Base-by-base conservation (phyloP, 2,113 vertebrate species). In the Butorides virescens region DNA sequence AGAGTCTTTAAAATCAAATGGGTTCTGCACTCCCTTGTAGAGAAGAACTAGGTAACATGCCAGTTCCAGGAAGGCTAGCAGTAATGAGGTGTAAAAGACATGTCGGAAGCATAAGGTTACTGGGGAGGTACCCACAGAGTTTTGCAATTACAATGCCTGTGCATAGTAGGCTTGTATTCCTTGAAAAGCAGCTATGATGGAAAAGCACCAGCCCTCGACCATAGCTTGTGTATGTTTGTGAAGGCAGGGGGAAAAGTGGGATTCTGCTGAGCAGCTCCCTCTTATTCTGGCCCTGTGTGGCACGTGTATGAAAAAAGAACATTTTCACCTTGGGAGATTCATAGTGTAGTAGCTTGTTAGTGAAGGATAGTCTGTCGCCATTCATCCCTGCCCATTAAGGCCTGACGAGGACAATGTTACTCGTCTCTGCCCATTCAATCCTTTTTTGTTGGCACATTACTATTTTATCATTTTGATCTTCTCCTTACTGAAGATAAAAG, bases 401-500 rank as follows among this genome's bases (percentile, higher is more conserved):
- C 73, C 86, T 15, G 5, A 83, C 82, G 90, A 91, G 86, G 93
- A 90, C 92, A 95, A 58, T 65, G 74, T 74, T 76, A 87, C 93
- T 66, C 74, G 80, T 84, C 65, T 81, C 63, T 77, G 44, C 85
- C 93, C 91, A 65, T 90, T 46, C 88, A 94, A 87, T 94, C 85
- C 93, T 84, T 68, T 85, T 90, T 63, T 53, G 88, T 77, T 94
- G 88, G 87, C 93, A 90, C 56, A 18, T 70, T 78, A 95, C 82
- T 90, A 90, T 95, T 97, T 91, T 83, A 95, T 91, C 82, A 95
- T 95, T 98, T 95, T 94, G 90, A 93, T 96, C 85, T 95, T 95
- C 91, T 95, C 94, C 85, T 95, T 93, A 39, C 93, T 44, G 87
- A 96, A 98, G 97, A 98, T 97, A 96, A 98, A 98, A 98, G 97